phyloP scores from a whole-genome alignment of 1,140 invertebrate species.

The Plodia interpunctella region DNA sequence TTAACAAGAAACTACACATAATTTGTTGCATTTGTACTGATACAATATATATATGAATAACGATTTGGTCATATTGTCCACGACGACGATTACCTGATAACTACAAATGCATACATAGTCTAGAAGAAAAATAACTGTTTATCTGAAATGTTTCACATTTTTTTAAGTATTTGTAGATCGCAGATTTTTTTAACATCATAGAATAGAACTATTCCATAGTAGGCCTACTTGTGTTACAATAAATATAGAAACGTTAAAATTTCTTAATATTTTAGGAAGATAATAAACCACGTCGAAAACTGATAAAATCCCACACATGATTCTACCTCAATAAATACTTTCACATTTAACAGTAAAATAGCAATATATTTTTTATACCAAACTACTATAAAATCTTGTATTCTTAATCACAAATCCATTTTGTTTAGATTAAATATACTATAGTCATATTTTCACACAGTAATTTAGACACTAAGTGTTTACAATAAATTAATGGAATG shows the following conservation, averaged over 20 bases:
- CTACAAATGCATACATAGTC: too few species aligned
- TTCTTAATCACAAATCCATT: too few species aligned
- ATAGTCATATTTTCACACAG: neutral
- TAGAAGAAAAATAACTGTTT: too few species aligned
- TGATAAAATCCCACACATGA: too few species aligned
- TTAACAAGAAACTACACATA: slow-evolving; percentile 4
- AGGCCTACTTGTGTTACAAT: slow-evolving; percentile 13
- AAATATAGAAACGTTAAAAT: slow-evolving; percentile 15
- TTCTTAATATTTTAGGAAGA: slow-evolving; percentile 11
- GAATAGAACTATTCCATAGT: slow-evolving; percentile 25
- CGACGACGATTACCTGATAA: too few species aligned
- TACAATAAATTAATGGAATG: slow-evolving; percentile 19
- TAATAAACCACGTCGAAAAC: too few species aligned
- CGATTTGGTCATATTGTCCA: slow-evolving; percentile 13
- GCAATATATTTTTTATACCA: slow-evolving; percentile 1
- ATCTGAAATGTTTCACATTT: too few species aligned
- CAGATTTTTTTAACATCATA: neutral
- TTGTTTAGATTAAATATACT: too few species aligned
- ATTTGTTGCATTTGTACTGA: slow-evolving; percentile 5
- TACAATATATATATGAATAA: neutral
- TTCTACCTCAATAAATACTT: slow-evolving; percentile 4
- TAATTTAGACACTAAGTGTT: slow-evolving; percentile 16
- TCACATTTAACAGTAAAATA: neutral
- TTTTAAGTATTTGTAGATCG: neutral
- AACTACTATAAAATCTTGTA: too few species aligned